These are phyloP conservation scores for Dipodomys merriami DNA, from an alignment of 2,113 vertebrate genomes.

Conservation along the genomic window DNA sequence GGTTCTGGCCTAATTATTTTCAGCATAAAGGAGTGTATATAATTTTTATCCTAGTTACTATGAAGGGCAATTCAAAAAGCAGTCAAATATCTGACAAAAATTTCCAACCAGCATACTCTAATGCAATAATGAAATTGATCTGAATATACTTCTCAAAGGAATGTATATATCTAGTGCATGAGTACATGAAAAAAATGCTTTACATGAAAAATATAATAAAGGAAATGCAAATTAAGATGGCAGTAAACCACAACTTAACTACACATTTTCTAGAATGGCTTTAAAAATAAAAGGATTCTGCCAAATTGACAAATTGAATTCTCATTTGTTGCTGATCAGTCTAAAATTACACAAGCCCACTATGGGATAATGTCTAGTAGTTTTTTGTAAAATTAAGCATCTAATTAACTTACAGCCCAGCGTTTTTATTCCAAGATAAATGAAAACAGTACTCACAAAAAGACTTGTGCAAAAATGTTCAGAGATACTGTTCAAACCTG, in stretches of 20 bases:
- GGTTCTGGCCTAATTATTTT: conserved; percentile 38
- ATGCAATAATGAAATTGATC: conserved; percentile 27
- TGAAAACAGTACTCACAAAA: conserved; percentile 32
- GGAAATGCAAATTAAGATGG: conserved; percentile 27
- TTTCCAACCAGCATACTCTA: neutral
- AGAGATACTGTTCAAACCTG: conserved; percentile 19
- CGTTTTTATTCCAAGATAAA: conserved; percentile 46
- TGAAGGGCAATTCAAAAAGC: conserved; percentile 9
- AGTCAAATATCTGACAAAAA: conserved; percentile 1
- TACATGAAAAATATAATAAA: too few species aligned
- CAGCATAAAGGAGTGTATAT: neutral
- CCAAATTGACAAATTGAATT: neutral
- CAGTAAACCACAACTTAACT: neutral
- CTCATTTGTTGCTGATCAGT: neutral
- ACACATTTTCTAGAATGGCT: neutral
- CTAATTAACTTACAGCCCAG: neutral
- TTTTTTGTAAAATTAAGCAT: conserved; percentile 45
- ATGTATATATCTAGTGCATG: neutral
- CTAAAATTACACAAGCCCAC: conserved; percentile 1
- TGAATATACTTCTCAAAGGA: conserved; percentile 26
- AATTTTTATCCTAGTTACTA: neutral
- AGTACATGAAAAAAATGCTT: neutral
- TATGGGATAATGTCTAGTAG: conserved; percentile 5
- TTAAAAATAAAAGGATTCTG: neutral
- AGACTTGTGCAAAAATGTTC: conserved; percentile 7